phyloP scores from a whole-genome alignment of 2,888 invertebrate species.

The Aplocera efformata region DNA sequence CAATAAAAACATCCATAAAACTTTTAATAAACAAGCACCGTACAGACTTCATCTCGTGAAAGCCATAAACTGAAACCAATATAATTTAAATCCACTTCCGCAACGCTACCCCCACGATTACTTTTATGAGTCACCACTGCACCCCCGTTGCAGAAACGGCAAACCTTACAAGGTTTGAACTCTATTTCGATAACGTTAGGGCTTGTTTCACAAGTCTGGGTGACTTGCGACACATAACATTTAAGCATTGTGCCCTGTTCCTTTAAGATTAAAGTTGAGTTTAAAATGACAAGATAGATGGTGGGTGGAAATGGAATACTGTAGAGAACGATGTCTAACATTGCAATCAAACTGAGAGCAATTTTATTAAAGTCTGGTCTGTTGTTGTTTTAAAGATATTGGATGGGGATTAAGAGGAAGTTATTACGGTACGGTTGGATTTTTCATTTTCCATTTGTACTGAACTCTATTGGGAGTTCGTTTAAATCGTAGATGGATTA shows the following conservation, averaged over 20 bases:
- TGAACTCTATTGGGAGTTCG: not conserved
- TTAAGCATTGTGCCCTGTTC: conserved; percentile 3
- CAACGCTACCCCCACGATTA: conserved; percentile 14
- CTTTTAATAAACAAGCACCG: conserved; percentile 15
- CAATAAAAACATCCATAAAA: conserved; percentile 8
- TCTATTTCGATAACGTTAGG: conserved; percentile 1
- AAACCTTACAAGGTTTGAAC: conserved; percentile 1
- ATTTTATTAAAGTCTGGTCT: conserved; percentile 26
- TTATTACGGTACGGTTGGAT: conserved; percentile 1
- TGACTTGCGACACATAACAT: not conserved
- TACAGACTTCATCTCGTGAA: conserved; percentile 14
- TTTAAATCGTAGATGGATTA: no score
- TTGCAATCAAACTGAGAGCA: conserved; percentile 33
- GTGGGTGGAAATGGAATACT: conserved; percentile 9
- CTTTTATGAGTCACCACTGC: conserved; percentile 29
- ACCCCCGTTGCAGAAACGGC: conserved; percentile 20
- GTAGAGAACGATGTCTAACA: conserved; percentile 8
- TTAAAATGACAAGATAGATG: conserved; percentile 7
- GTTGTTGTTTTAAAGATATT: conserved; percentile 19
- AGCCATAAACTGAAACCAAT: conserved; percentile 18
- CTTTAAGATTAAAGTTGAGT: conserved; percentile 3
- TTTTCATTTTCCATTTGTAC: conserved; percentile 1
- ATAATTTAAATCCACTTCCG: conserved; percentile 20
- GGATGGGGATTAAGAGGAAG: conserved; percentile 1
- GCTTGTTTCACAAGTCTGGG: conserved; percentile 9